These are phyloP conservation scores for Pseudonaja textilis DNA, from an alignment of 2,113 vertebrate genomes.

Conservation along the genomic window DNA sequence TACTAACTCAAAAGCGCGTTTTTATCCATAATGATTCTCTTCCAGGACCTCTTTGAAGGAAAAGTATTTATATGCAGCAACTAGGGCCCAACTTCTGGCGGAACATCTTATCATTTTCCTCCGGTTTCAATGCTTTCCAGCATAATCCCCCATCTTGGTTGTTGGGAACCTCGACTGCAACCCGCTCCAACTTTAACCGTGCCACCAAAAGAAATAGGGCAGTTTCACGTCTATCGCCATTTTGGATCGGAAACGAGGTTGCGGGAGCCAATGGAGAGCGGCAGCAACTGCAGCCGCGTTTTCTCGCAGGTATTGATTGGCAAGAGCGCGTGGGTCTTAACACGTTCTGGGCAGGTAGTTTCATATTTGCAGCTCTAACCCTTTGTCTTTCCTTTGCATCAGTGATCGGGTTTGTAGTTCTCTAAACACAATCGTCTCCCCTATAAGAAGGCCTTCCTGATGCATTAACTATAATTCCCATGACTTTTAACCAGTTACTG, in stretches of 20 bases:
- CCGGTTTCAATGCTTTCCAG: too few relatives aligned
- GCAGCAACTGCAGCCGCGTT: neutral
- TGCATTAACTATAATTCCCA: neutral
- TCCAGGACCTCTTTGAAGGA: neutral
- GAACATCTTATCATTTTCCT: neutral
- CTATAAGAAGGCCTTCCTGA: neutral
- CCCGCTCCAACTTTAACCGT: neutral
- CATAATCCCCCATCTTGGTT: neutral
- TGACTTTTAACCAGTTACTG: neutral
- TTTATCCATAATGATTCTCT: neutral
- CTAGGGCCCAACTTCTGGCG: neutral
- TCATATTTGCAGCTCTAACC: neutral
- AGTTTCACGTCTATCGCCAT: constrained; percentile 1
- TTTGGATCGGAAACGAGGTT: constrained; percentile 12
- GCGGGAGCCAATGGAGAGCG: neutral
- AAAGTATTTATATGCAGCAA: neutral
- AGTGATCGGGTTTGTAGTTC: neutral
- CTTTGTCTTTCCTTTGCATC: neutral
- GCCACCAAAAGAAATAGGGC: neutral
- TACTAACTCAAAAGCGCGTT: neutral
- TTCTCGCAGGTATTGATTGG: neutral
- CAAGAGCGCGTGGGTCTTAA: neutral
- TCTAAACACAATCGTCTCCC: neutral
- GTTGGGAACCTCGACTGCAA: neutral
- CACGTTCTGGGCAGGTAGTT: neutral